These are phyloP conservation scores for Drosophila insularis DNA, from an alignment of 1,140 invertebrate genomes.

Conservation along the genomic window DNA sequence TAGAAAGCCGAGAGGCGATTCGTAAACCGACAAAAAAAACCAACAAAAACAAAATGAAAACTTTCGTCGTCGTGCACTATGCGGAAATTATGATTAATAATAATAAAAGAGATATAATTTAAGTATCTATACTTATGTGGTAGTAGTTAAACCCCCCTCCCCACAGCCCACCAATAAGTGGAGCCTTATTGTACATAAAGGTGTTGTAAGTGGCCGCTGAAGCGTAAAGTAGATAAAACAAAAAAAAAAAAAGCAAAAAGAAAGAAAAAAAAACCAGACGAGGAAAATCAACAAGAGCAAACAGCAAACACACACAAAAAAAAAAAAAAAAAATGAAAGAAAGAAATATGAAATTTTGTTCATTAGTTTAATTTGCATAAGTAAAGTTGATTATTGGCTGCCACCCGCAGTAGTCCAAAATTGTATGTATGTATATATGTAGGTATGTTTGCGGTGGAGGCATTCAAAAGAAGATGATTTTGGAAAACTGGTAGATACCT, in stretches of 20 bases:
- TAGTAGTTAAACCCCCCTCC: no score
- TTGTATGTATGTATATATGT: no score
- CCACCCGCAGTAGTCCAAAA: constrained; percentile 33
- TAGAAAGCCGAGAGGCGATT: constrained; percentile 63
- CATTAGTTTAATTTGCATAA: constrained; percentile 75
- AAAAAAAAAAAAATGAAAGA: no score
- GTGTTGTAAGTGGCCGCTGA: constrained; percentile 46
- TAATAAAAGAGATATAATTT: constrained; percentile 57
- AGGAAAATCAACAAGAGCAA: not conserved
- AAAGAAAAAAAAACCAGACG: not conserved
- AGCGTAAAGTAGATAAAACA: constrained; percentile 50
- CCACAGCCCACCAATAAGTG: no score
- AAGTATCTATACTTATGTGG: not conserved
- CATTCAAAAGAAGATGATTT: not conserved
- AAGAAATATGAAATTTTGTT: constrained; percentile 57
- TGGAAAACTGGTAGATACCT: constrained; percentile 8
- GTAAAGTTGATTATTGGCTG: constrained; percentile 39
- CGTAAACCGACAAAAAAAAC: not conserved
- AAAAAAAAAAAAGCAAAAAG: not conserved
- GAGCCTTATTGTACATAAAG: not conserved
- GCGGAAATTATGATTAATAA: constrained; percentile 74
- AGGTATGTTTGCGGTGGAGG: no score
- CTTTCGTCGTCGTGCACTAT: constrained; percentile 73
- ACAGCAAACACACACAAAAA: not conserved
- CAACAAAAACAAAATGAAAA: constrained; percentile 26